Evolutionary conservation across 2,113 vertebrate species (phyloP).

Genomic region (Cebidichthys violaceus): DNA sequence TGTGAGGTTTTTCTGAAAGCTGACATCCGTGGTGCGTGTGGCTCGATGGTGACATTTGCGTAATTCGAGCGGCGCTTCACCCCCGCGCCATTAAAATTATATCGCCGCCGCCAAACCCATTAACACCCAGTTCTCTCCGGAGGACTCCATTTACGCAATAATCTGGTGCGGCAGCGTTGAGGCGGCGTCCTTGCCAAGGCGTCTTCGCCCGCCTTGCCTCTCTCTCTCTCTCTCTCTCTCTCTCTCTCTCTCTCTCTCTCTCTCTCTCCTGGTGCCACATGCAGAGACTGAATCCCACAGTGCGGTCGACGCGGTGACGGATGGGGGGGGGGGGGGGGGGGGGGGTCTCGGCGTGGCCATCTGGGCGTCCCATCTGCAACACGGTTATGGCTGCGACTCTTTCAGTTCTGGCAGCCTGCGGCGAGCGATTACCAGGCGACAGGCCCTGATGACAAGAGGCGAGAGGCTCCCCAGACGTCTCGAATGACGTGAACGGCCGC

Average conservation of each 20-base stretch:
- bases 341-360: conserved; percentile 76
- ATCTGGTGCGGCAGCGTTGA: conserved; percentile 46
- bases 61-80: conserved; percentile 71
- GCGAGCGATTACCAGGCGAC: conserved; percentile 66
- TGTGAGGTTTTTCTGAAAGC: conserved; percentile 44
- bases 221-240: conserved; percentile 55
- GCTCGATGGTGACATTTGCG: conserved; percentile 76
- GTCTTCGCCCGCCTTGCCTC: conserved; percentile 42
- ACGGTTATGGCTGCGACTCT: conserved; percentile 70
- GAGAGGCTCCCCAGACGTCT: conserved; percentile 73
- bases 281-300: conserved; percentile 56
- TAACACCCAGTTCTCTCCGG: conserved; percentile 71
- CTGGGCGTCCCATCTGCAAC: conserved; percentile 85
- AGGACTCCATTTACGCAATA: conserved; percentile 72
- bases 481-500: conserved; percentile 67
- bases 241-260: conserved; percentile 56
- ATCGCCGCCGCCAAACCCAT: conserved; percentile 69
- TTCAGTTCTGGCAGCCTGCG: conserved; percentile 65
- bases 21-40: conserved; percentile 62
- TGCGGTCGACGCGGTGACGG: conserved; percentile 52
- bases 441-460: conserved; percentile 66
- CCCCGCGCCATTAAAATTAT: conserved; percentile 70
- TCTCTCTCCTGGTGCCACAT: conserved; percentile 54
- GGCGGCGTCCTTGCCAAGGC: conserved; percentile 60
- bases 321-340: conserved; percentile 54